Evolutionary conservation across 2,797 vertebrate genomes (phyloP).

Genomic region (Zenarchopterus dispar): DNA sequence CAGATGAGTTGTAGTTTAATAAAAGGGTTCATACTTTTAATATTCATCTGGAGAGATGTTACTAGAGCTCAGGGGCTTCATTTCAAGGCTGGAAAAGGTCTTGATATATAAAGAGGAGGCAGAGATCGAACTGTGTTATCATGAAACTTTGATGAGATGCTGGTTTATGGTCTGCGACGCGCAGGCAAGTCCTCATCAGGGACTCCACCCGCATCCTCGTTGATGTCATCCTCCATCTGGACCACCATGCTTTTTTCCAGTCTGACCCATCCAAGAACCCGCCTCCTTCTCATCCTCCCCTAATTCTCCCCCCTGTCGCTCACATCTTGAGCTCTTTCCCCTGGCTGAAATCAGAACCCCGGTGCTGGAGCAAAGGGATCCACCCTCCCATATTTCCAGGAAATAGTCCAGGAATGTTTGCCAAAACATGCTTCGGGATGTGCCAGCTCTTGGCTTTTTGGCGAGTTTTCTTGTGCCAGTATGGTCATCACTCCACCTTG

Average conservation of each 20-base stretch:
- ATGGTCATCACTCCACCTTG: constrained; percentile 36
- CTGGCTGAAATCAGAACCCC: constrained; percentile 30
- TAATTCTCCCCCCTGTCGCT: constrained; percentile 24
- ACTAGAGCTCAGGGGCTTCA: constrained; percentile 27
- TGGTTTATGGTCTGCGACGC: constrained; percentile 31
- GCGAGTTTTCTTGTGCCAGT: constrained; percentile 30
- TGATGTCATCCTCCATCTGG: constrained; percentile 62
- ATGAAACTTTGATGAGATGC: constrained; percentile 33
- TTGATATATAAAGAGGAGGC: constrained; percentile 18
- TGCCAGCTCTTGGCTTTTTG: constrained; percentile 58
- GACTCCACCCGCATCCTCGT: constrained; percentile 36
- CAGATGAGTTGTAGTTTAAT: constrained; percentile 59
- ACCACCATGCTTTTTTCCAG: constrained; percentile 9
- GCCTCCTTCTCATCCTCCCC: constrained; percentile 7
- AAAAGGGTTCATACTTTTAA: constrained; percentile 47
- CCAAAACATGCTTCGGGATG: constrained; percentile 38
- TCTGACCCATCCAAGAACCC: constrained; percentile 27
- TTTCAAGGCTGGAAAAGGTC: constrained; percentile 31
- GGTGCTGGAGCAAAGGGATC: constrained; percentile 35
- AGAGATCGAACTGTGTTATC: constrained; percentile 15
- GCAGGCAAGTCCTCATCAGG: constrained; percentile 11
- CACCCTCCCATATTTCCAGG: constrained; percentile 67
- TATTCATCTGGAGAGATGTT: constrained; percentile 50
- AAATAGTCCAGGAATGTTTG: constrained; percentile 43
- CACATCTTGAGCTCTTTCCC: constrained; percentile 27